Evolutionary conservation across 2,797 vertebrate genomes (phyloP).

Genomic region (Aselliscus stoliczkanus): DNA sequence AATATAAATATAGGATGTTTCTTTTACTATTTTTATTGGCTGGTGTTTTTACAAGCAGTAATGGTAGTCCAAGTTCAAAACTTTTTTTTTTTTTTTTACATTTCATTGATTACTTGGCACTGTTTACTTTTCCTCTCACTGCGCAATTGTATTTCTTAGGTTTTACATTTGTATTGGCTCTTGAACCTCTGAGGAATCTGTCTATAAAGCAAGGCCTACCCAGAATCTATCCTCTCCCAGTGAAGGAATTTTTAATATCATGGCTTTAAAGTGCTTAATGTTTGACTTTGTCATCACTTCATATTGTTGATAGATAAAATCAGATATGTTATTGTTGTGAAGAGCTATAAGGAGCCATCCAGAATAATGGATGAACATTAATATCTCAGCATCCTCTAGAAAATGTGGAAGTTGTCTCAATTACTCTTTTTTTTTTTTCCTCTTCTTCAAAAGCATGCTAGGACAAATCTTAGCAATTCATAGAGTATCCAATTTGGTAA

Average conservation of each 20-base stretch:
- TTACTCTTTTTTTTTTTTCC: not conserved
- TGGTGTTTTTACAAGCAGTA: not conserved
- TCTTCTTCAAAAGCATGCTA: not conserved
- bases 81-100: not conserved
- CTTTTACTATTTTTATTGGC: conserved; percentile 17
- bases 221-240: not conserved
- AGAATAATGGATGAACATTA: not conserved
- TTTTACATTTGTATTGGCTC: conserved; percentile 26
- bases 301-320: conserved; percentile 45
- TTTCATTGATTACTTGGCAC: conserved; percentile 24
- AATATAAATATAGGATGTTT: not conserved
- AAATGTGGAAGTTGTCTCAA: not conserved
- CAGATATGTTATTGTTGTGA: conserved; percentile 31
- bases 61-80: not conserved
- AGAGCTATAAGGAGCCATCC: not conserved
- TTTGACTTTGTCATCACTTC: conserved; percentile 57
- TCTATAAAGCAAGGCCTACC: not conserved
- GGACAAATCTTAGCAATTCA: not conserved
- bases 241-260: conserved; percentile 66
- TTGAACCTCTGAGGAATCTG: not conserved
- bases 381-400: not conserved
- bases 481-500: not conserved
- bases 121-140: not conserved
- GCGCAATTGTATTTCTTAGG: not conserved
- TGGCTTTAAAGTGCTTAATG: conserved; percentile 43